Base-by-base conservation (phyloP, 2,113 vertebrate species). In the Gymnobelideus leadbeateri region DNA sequence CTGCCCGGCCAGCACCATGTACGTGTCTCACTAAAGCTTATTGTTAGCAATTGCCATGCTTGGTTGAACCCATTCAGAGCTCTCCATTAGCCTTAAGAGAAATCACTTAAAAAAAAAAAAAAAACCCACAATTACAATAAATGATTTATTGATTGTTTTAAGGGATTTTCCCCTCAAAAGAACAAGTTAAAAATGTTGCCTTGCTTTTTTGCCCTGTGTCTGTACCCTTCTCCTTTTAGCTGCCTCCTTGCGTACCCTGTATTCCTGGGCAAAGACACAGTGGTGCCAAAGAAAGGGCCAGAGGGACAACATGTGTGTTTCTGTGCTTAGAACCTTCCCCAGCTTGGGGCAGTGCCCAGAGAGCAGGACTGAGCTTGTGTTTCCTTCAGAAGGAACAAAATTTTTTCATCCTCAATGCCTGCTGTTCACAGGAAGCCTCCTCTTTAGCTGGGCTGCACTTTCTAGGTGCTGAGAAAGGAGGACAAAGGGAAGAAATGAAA, bases 101-200 rank as follows among this genome's bases (percentile, higher is more conserved):
- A 92, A 46, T 2, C 24, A 11, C 90, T 93, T 93, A 2, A 23
- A 43, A 90, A 95, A 92, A n/a, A 91, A 55, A 7, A 54, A 49
- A 49, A 49, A n/a, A n/a, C n/a, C 51, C 47, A 97, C 16, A 55
- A 94, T 1, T 52, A 21, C 77, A 96, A 89, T 43, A 94, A 51
- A 55, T 53, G 43, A 91, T 90, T 96, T 96, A 84, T 23, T 77
- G 61, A 77, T 77, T 84, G 68, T 84, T 84, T 84, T 43, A 84
- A 43, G 16, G 68, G n/a, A 43, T 84, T 84, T 43, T 43, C n/a
- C 68, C 68, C 68, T 84, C 53, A 24, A 12, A 90, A 95, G n/a
- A 61, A 96, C 51, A 94, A 97, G 94, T 51, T 46, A 95, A 96
- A 96, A 95, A 14, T 47, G 93, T 95, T 94, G 57, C 90, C n/a